Percentiles rank a stretch among this genome's conserved stretches.
Evolutionary conservation across 2,113 vertebrate species (phyloP).

Genomic region (Choloepus hoffmanni): DNA sequence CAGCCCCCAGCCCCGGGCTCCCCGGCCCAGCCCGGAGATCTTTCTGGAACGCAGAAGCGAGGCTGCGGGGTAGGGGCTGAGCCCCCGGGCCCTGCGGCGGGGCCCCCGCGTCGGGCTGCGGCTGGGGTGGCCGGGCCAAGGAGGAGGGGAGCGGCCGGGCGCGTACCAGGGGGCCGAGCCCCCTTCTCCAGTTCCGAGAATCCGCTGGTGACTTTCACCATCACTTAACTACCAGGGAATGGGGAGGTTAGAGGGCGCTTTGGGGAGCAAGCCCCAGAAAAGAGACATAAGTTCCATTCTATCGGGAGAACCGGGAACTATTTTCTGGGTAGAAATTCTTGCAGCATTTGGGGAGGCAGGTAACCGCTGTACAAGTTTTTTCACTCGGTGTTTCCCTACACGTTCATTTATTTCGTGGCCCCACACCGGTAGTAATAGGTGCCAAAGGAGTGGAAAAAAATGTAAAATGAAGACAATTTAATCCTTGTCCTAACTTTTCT

Average conservation of each 20-base stretch:
- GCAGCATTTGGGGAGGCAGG: not conserved
- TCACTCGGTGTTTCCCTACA: not conserved
- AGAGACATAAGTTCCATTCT: not conserved
- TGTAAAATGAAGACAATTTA: not conserved
- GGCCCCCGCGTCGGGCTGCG: too few species aligned
- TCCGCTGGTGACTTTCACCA: too few species aligned
- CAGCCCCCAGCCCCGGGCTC: too few species aligned
- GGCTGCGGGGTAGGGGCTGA: too few species aligned
- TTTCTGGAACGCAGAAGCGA: too few species aligned
- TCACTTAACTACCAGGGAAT: not conserved
- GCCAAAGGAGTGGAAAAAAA: not conserved
- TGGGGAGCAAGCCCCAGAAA: not conserved
- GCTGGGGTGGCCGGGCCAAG: too few species aligned
- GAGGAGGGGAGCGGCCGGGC: too few species aligned
- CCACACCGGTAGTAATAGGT: not conserved
- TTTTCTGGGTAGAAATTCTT: not conserved
- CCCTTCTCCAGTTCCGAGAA: not conserved
- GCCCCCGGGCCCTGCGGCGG: too few species aligned
- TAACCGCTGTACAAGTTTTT: not conserved
- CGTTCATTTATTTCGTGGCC: conserved; percentile 21
- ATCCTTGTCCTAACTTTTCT: not conserved
- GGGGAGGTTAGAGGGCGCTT: not conserved
- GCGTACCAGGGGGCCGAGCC: too few species aligned
- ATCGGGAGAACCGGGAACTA: not conserved
- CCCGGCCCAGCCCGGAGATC: too few species aligned